A percentile compares a stretch with the other conserved stretches of the same genome.
Conservation (phyloP, 2,888 invertebrate species). For the Acronicta alni region DNA sequence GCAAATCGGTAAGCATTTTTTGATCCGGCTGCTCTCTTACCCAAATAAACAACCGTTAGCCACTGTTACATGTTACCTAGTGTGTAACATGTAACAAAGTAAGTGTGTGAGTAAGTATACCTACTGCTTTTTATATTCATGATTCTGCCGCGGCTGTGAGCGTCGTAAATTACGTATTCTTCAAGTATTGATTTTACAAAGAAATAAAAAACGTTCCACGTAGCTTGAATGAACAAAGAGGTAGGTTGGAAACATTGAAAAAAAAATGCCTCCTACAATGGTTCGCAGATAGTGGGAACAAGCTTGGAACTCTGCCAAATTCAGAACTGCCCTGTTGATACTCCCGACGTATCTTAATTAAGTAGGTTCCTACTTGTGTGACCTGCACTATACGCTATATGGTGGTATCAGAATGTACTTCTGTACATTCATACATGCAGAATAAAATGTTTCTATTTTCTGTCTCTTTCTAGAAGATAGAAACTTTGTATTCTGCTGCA, state of each 20-base stretch:
- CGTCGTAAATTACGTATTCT: conserved; percentile 13
- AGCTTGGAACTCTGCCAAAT: conserved; percentile 56
- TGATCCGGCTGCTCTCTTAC: too few relatives aligned
- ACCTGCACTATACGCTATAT: conserved; percentile 15
- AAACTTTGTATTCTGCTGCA: too few relatives aligned
- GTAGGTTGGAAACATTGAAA: conserved; percentile 41
- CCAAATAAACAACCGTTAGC: too few relatives aligned
- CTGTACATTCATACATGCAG: not conserved
- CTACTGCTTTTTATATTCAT: too few relatives aligned
- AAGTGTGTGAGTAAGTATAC: too few relatives aligned
- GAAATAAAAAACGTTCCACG: conserved; percentile 47
- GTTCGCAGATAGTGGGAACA: conserved; percentile 45
- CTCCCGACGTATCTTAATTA: conserved; percentile 56
- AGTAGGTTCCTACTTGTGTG: conserved; percentile 48
- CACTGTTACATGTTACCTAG: too few relatives aligned
- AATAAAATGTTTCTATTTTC: too few relatives aligned
- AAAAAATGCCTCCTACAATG: conserved; percentile 45
- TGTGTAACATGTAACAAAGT: too few relatives aligned
- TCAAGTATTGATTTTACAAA: conserved; percentile 39
- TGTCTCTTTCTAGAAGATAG: too few relatives aligned
- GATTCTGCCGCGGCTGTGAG: not conserved
- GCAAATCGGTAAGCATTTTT: too few relatives aligned
- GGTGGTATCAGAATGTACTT: conserved; percentile 5
- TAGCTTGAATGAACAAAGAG: conserved; percentile 37
- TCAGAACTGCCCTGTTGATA: conserved; percentile 50